Percentiles rank a stretch among this genome's conserved stretches.
Evolutionary conservation across 2,888 invertebrate species (phyloP).

Genomic region (Eurytoma californica): DNA sequence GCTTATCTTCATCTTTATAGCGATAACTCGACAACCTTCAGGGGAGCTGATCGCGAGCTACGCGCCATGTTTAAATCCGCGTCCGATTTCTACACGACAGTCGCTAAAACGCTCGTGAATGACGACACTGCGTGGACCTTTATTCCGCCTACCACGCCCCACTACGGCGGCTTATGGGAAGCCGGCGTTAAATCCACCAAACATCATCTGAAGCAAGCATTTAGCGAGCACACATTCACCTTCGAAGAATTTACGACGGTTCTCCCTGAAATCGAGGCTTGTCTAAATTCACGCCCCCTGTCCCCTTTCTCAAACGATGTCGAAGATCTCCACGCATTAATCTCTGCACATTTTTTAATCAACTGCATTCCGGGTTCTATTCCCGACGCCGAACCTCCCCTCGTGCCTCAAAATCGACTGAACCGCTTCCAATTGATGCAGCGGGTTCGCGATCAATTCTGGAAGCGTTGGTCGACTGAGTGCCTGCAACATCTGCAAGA

Average conservation of each 20-base stretch:
- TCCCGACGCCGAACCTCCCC: no score
- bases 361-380: no score
- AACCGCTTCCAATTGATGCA: neutral
- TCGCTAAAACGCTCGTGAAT: neutral
- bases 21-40: neutral
- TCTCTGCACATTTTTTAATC: no score
- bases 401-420: no score
- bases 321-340: no score
- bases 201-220: no score
- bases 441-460: neutral
- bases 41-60: neutral
- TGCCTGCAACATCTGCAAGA: neutral
- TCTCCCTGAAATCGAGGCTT: no score
- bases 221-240: no score
- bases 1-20: neutral
- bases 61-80: neutral
- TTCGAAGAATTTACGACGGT: no score
- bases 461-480: neutral
- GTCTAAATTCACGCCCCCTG: no score
- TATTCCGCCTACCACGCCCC: neutral
- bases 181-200: no score
- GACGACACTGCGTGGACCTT: neutral
- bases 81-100: neutral
- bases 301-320: no score
- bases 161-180: neutral